Evolutionary conservation across 1,140 invertebrate species (phyloP), one percentile per base, ranked within the genome.

Genomic region (Orius insidiosus): DNA sequence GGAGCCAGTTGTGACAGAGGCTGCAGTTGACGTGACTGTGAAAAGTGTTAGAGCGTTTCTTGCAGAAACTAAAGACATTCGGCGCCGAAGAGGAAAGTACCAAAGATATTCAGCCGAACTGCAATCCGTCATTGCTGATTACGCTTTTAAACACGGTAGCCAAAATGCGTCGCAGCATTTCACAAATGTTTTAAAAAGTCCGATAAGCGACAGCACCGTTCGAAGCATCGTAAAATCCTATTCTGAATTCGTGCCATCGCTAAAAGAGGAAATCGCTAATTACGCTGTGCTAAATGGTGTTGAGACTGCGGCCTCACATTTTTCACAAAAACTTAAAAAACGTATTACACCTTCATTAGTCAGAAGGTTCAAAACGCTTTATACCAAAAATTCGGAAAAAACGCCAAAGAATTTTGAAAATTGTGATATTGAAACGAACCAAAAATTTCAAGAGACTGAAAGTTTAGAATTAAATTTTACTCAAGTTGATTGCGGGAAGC

Each of bases 181-280:
- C 46, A 54, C 58, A 3, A 55, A 60, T 36, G 7, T 39, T n/a
- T 48, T 62, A 9, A 60, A 58, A 16, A 53, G 48, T 10, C 42
- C 51, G 7, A 56, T 63, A 9, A 61, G 56, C 55, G 59, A 62
- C 44, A 61, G 59, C 50, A 62, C 59, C 18, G 55, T 64, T 14
- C 50, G 62, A 41, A 64, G 63, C 50, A 57, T 63, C 38, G 54
- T 63, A 34, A 61, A 60, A 49, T 50, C 55, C 1, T 56, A 58
- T 47, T 33, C n/a, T 9, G 31, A 47, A 31, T 63, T 59, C 43
- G 55, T 55, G 6, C 52, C 58, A n/a, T 49, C 57, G 34, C 38
- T 58, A 3, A 59, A 58, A 47, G 55, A 58, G 37, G 60, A 62
- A 50, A 64, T 64, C 34, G 62, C 59, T 13, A 50, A 54, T 24